phyloP scores from a whole-genome alignment of 2,113 vertebrate species.

The Rhinoderma darwinii region DNA sequence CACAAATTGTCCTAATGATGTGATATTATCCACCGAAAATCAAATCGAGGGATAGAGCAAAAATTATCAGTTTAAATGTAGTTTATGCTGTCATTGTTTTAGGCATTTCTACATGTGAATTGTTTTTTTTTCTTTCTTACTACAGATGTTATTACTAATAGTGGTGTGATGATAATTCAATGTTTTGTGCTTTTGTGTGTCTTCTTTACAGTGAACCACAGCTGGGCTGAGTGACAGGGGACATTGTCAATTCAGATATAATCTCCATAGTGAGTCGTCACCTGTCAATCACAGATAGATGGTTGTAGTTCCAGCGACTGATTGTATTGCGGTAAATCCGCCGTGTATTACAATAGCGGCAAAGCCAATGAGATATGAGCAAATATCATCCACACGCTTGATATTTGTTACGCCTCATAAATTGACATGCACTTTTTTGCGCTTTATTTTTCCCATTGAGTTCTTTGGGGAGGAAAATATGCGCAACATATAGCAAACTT shows the following conservation, averaged over 20 bases:
- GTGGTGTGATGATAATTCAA: constrained; percentile 2
- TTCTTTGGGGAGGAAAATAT: too few relatives aligned
- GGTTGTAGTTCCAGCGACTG: neutral
- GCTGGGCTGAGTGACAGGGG: constrained; percentile 10
- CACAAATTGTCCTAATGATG: constrained; percentile 1
- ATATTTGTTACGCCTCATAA: too few relatives aligned
- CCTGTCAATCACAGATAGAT: neutral
- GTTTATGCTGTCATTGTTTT: neutral
- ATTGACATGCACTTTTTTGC: too few relatives aligned
- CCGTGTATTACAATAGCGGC: too few relatives aligned
- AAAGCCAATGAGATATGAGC: too few relatives aligned
- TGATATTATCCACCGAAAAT: neutral
- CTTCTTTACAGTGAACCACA: constrained; percentile 33
- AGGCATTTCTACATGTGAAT: neutral
- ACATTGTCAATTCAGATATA: neutral
- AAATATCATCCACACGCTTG: too few relatives aligned
- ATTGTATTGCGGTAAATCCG: too few relatives aligned
- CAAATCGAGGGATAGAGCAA: neutral
- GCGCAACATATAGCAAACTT: too few relatives aligned
- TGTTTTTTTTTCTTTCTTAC: constrained; percentile 6
- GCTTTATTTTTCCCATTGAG: too few relatives aligned
- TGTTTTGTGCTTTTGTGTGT: constrained; percentile 55
- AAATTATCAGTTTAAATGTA: neutral
- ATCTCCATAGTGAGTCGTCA: neutral
- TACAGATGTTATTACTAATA: constrained; percentile 14